phyloP scores from a whole-genome alignment of 2,797 vertebrate species.

The Spondyliosoma cantharus region DNA sequence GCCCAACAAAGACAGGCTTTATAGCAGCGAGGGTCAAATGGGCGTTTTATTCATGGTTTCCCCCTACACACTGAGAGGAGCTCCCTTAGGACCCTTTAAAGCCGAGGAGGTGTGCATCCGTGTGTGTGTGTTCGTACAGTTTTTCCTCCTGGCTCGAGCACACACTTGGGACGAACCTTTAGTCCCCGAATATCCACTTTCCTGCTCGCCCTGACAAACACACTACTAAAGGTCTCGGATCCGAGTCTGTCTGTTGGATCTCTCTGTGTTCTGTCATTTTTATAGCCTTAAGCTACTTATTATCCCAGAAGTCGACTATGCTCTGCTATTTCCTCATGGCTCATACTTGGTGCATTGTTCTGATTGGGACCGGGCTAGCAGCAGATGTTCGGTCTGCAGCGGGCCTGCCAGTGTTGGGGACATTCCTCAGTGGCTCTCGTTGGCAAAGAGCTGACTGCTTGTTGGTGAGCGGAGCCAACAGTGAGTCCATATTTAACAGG shows the following conservation, averaged over 20 bases:
- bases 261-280: slow-evolving; percentile 29
- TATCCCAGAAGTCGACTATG: slow-evolving; percentile 26
- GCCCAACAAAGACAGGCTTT: slow-evolving; percentile 80
- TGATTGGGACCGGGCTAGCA: slow-evolving; percentile 18
- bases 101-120: slow-evolving; percentile 52
- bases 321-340: slow-evolving; percentile 33
- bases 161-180: slow-evolving; percentile 37
- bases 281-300: slow-evolving; percentile 36
- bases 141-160: slow-evolving; percentile 18
- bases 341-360: slow-evolving; percentile 34
- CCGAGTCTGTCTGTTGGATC: slow-evolving; percentile 12
- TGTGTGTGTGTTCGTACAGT: slow-evolving; percentile 39
- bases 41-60: slow-evolving; percentile 77
- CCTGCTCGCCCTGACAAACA: slow-evolving; percentile 18
- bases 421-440: slow-evolving; percentile 66
- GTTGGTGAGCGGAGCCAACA: slow-evolving; percentile 44
- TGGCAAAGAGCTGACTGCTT: slow-evolving; percentile 52
- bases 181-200: slow-evolving; percentile 39
- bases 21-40: slow-evolving; percentile 75
- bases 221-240: slow-evolving; percentile 13
- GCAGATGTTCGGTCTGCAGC: slow-evolving; percentile 73
- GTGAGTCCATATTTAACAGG: slow-evolving; percentile 34
- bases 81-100: slow-evolving; percentile 74
- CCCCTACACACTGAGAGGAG: slow-evolving; percentile 70
- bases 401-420: slow-evolving; percentile 57